A percentile compares a stretch with the other conserved stretches of the same genome.
Evolutionary conservation across 2,797 vertebrate genomes (phyloP).

Genomic region (Sebastes matsubarae): DNA sequence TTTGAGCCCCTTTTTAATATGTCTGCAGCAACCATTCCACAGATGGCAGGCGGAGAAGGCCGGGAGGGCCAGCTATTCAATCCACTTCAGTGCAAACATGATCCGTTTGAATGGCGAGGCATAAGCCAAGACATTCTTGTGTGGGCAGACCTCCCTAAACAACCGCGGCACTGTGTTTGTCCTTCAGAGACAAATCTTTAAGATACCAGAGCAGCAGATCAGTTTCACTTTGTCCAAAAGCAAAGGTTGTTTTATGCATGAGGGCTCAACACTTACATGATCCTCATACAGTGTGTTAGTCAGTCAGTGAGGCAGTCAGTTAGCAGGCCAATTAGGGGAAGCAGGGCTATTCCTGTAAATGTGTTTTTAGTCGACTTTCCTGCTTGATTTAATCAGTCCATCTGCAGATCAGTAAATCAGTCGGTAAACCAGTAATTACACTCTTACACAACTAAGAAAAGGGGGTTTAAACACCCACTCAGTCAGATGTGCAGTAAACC

Average conservation of each 20-base stretch:
- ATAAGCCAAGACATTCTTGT: slow-evolving; percentile 76
- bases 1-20: slow-evolving; percentile 41
- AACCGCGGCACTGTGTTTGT: slow-evolving; percentile 66
- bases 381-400: slow-evolving; percentile 25
- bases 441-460: background rate
- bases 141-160: slow-evolving; percentile 77
- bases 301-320: background rate
- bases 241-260: slow-evolving; percentile 23
- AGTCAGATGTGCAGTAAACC: slow-evolving; percentile 34
- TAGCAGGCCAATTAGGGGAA: slow-evolving; percentile 1
- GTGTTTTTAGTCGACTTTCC: slow-evolving; percentile 17
- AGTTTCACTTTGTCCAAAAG: slow-evolving; percentile 19
- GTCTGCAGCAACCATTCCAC: slow-evolving; percentile 72
- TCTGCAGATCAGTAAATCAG: slow-evolving; percentile 8
- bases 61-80: slow-evolving; percentile 64
- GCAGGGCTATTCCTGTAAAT: slow-evolving; percentile 2
- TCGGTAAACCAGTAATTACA: slow-evolving; percentile 5
- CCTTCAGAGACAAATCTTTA: slow-evolving; percentile 43
- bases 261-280: background rate
- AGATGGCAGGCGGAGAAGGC: slow-evolving; percentile 70
- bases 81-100: slow-evolving; percentile 72
- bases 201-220: slow-evolving; percentile 37
- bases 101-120: slow-evolving; percentile 70
- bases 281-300: background rate
- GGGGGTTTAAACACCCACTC: background rate